Base-by-base conservation (phyloP, 2,888 invertebrate genomes). In the Rhagonycha fulva region DNA sequence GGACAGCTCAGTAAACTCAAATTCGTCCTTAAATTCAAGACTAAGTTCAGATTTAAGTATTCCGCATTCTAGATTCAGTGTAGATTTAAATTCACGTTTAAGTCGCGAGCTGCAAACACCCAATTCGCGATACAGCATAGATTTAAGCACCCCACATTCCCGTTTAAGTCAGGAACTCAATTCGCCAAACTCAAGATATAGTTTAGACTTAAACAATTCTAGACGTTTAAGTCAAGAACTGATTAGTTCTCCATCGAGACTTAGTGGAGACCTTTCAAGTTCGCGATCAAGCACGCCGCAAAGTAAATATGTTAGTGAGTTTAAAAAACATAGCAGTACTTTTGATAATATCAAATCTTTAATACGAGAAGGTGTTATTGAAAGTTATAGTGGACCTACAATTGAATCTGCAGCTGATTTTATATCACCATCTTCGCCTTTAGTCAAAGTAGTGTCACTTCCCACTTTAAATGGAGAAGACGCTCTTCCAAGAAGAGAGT, bases 321-420 rank as follows among this genome's bases (percentile, higher is more conserved):
- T 91, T 82, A 93, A 93, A 84, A 92, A 93, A 83, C 93, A 93
- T 87, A 94, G 93, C 80, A 93, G 93, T 63, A 94, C 94, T 9
- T 94, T 94, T 86, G 94, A 94, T 89, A 94, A 94, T 84, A 93
- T 94, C 82, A 92, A 93, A 84, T 93, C 93, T 62, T 87, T 94
- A 80, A 91, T 94, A 79, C 92, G 92, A 83, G 94, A 94, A 85
- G 93, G 93, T 23, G 91, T 92, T 80, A 90, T 93, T 14, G 91
- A 91, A 79, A 90, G 90, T 82, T 87, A 90, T 62, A 88, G 89
- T 28, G 87, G 87, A 74, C 91, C 91, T 80, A 90, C 89, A 78
- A 89, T 88, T 80, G 91, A 91, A 86, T 89, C 91, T 82, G 92
- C 93, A 14, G 89, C 90, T 62, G 93, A 93, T 82, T 90, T 94